phyloP scores from a whole-genome alignment of 2,888 invertebrate species.

The Cetonia aurata region DNA sequence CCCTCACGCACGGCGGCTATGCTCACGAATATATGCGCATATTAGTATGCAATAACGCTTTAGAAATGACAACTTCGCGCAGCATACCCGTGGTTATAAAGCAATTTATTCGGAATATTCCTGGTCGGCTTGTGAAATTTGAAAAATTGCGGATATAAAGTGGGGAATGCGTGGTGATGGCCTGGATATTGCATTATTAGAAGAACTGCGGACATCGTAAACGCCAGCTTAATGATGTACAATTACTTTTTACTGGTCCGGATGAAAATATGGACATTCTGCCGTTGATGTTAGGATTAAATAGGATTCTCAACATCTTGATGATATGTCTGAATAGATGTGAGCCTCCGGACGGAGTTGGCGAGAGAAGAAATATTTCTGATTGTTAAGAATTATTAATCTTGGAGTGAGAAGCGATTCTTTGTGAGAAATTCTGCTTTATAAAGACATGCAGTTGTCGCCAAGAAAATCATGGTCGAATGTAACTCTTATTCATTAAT shows the following conservation, averaged over 20 bases:
- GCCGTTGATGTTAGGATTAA: no score
- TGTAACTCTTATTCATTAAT: no score
- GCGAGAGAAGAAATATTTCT: no score
- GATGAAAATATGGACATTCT: conserved; percentile 15
- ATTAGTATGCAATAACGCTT: no score
- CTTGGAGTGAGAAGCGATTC: no score
- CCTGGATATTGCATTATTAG: conserved; percentile 34
- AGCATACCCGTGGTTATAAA: conserved; percentile 3
- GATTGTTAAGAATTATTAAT: no score
- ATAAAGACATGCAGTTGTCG: no score
- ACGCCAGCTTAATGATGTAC: conserved; percentile 27
- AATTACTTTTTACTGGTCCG: conserved; percentile 31
- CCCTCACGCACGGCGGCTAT: no score
- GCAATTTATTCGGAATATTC: conserved; percentile 36
- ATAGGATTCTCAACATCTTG: no score
- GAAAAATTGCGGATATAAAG: conserved; percentile 37
- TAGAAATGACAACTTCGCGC: not conserved
- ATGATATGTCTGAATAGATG: not conserved
- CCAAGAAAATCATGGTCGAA: no score
- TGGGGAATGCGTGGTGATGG: conserved; percentile 17
- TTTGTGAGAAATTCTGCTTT: no score
- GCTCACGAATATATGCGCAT: no score
- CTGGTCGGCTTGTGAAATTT: conserved; percentile 12
- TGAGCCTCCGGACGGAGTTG: not conserved
- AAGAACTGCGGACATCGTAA: conserved; percentile 22